Conservation (phyloP, 2,888 invertebrate genomes). For the Tanytarsus gracilentus region DNA sequence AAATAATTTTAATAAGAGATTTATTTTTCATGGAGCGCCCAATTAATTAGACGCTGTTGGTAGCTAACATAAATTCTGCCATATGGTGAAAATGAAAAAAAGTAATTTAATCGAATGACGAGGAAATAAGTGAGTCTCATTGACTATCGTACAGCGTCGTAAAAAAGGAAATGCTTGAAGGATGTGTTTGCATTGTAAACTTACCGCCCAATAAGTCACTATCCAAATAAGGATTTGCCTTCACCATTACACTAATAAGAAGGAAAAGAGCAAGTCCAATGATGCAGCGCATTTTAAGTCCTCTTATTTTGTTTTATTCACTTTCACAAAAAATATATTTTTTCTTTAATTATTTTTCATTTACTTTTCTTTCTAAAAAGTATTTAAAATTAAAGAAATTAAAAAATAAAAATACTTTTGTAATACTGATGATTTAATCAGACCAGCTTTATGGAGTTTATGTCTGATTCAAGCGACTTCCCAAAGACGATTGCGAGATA, state of each 20-base stretch:
- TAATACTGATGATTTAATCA: not conserved
- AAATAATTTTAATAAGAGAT: too few species aligned
- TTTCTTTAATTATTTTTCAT: too few species aligned
- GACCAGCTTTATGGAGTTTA: not conserved
- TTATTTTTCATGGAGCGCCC: too few species aligned
- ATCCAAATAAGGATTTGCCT: constrained; percentile 22
- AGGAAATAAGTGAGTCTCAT: too few species aligned
- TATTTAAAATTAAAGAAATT: not conserved
- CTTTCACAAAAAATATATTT: not conserved
- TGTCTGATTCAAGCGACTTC: not conserved
- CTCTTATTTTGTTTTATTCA: not conserved
- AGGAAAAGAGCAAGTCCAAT: constrained; percentile 8
- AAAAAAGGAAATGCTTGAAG: too few species aligned
- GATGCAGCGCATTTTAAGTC: constrained; percentile 22
- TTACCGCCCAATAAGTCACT: constrained; percentile 18
- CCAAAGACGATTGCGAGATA: constrained; percentile 3
- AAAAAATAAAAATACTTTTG: not conserved
- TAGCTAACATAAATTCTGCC: too few species aligned
- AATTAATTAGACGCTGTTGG: too few species aligned
- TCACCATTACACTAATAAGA: constrained; percentile 7
- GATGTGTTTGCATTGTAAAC: not conserved
- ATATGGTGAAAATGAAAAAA: too few species aligned
- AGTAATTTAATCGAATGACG: too few species aligned
- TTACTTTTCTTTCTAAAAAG: not conserved
- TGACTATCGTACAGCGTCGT: too few species aligned